Evolutionary conservation across 2,113 vertebrate species (phyloP), one percentile per base, ranked within the genome.

Genomic region (Corvus moneduloides): DNA sequence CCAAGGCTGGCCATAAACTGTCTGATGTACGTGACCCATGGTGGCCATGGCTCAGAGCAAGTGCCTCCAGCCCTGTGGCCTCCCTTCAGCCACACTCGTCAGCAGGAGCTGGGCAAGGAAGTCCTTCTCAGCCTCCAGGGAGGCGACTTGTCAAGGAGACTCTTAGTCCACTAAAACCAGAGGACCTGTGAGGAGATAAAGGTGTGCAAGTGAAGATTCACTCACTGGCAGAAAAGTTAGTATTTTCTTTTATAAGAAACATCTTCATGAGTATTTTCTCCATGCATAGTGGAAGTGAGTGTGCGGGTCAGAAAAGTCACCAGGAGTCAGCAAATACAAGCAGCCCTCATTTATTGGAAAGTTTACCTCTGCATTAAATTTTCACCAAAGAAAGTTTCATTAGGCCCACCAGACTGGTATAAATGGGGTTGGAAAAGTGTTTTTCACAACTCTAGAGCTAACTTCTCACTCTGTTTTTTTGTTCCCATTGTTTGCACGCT

Each of bases 331-430:
- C 56, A 96, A 95, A 93, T 49, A 83, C 39, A 4, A 84, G 71
- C 4, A 0, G 35, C 78, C 72, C 78, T 95, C 94, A 90, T 96
- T 97, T 95, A 96, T 89, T 89, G 80, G 75, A 11, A 94, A 96
- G 80, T 95, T 97, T 94, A 94, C 94, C 77, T 97, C 94, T 78
- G 46, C 88, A 86, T 96, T 97, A 96, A 96, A 93, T 97, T 94
- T 95, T 93, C 12, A 14, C 76, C 72, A 73, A 95, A 93, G 89
- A 97, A 91, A 39, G 41, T 90, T 96, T 97, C 93, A 81, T 87
- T 94, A 89, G 88, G 54, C 84, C 80, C 96, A 81, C 66, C 88
- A 95, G 94, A 82, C 93, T 73, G 56, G 63, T 72, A 83, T 55
- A 96, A 96, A 75, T 1, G 27, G 82, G 84, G 80, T 87, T 32